Percentiles rank a stretch among this genome's conserved stretches.
Conservation (phyloP, 1,140 invertebrate genomes). For the Papilio machaon region DNA sequence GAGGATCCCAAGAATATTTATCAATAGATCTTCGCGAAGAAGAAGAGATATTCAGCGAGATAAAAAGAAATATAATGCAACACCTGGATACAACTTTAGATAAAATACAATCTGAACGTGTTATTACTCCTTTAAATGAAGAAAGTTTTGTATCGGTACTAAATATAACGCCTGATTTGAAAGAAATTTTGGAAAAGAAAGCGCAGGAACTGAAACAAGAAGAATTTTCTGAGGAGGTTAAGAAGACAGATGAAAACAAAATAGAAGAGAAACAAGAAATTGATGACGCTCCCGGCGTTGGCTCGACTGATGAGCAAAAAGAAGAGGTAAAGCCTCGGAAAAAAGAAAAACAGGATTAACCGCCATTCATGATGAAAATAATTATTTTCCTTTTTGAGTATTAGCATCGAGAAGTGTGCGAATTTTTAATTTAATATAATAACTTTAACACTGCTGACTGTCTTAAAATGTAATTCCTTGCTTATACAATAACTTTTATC, state of each 20-base stretch:
- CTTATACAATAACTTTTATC: neutral
- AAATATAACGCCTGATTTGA: slow-evolving; percentile 43
- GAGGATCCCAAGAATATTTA: neutral
- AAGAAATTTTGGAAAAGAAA: slow-evolving; percentile 29
- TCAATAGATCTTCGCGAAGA: slow-evolving; percentile 39
- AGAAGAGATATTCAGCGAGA: slow-evolving; percentile 43
- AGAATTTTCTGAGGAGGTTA: slow-evolving; percentile 1
- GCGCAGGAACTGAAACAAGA: slow-evolving; percentile 37
- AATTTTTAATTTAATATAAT: neutral
- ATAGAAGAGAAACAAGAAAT: slow-evolving; percentile 37
- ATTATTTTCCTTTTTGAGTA: neutral
- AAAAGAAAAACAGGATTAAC: slow-evolving; percentile 59
- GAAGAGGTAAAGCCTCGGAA: slow-evolving; percentile 52
- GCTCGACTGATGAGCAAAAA: slow-evolving; percentile 21
- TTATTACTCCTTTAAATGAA: neutral
- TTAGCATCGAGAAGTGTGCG: neutral
- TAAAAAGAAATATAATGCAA: slow-evolving; percentile 43
- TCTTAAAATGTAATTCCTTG: neutral
- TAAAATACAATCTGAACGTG: neutral
- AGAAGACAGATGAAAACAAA: slow-evolving; percentile 31
- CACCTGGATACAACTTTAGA: slow-evolving; percentile 41
- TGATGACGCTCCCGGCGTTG: neutral
- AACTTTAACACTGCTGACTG: neutral
- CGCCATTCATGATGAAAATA: neutral
- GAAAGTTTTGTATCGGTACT: slow-evolving; percentile 37